These are phyloP conservation scores for Telmatherina bonti DNA, from an alignment of 2,797 vertebrate genomes.

Conservation along the genomic window DNA sequence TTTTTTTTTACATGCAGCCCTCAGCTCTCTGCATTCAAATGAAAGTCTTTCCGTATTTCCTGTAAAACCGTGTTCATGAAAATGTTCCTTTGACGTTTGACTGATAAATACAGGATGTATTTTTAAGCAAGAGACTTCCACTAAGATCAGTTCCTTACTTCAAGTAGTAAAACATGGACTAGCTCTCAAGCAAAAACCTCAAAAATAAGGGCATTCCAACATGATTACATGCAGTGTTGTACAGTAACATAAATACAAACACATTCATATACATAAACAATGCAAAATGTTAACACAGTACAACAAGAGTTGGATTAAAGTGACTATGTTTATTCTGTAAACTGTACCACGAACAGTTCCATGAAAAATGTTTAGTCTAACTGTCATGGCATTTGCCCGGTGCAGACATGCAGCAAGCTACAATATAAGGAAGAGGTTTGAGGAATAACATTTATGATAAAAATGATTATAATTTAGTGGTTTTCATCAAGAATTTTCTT, in stretches of 20 bases:
- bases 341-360: too few species aligned
- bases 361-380: neutral
- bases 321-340: conserved; percentile 31
- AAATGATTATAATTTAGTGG: neutral
- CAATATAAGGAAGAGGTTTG: conserved; percentile 11
- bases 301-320: conserved; percentile 17
- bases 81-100: neutral
- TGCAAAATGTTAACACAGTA: conserved; percentile 33
- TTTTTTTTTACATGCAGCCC: conserved; percentile 1
- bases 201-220: conserved; percentile 1
- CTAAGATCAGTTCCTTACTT: neutral
- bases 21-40: conserved; percentile 5
- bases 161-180: neutral
- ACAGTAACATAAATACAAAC: conserved; percentile 23
- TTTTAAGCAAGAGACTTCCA: neutral
- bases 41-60: neutral
- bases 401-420: conserved; percentile 51
- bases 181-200: neutral
- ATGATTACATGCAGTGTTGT: conserved; percentile 10
- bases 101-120: neutral
- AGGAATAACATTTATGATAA: conserved; percentile 15
- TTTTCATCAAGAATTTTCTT: conserved; percentile 6
- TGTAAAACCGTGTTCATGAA: neutral
- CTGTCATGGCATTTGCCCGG: conserved; percentile 31
- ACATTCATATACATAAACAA: conserved; percentile 18